Percentiles rank a stretch among this genome's conserved stretches.
Evolutionary conservation across 2,113 vertebrate species (phyloP).

Genomic region (Bubalus kerabau): DNA sequence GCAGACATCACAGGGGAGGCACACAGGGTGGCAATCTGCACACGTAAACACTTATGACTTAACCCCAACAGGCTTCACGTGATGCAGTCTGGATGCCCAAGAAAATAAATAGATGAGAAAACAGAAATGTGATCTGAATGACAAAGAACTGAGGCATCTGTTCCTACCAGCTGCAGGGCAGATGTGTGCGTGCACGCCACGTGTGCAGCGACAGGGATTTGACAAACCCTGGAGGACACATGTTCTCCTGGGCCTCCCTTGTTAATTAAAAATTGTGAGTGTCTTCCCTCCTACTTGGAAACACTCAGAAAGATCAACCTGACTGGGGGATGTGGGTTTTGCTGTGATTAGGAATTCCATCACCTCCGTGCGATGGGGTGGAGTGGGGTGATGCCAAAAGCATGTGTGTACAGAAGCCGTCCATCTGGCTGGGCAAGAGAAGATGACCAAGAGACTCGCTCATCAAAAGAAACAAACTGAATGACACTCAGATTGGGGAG

Average conservation of each 20-base stretch:
- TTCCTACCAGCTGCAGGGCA: slow-evolving; percentile 66
- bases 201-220: neutral
- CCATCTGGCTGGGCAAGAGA: slow-evolving; percentile 11
- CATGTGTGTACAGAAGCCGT: rapidly evolving
- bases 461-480: no score
- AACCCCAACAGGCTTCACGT: neutral
- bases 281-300: neutral
- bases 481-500: neutral
- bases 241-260: neutral
- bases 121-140: neutral
- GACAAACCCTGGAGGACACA: neutral
- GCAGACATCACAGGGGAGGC: neutral
- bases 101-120: slow-evolving; percentile 46
- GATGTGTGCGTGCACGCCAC: slow-evolving; percentile 42
- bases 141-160: neutral
- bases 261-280: slow-evolving; percentile 9
- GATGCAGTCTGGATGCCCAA: neutral
- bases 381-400: neutral
- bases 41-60: neutral
- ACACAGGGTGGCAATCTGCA: neutral
- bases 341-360: no score
- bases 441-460: neutral
- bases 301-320: neutral
- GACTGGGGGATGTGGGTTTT: neutral
- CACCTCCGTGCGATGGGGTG: neutral